Percentiles rank a stretch among this genome's conserved stretches.
Evolutionary conservation across 2,888 invertebrate genomes (phyloP).

Genomic region (Nysson spinosus): DNA sequence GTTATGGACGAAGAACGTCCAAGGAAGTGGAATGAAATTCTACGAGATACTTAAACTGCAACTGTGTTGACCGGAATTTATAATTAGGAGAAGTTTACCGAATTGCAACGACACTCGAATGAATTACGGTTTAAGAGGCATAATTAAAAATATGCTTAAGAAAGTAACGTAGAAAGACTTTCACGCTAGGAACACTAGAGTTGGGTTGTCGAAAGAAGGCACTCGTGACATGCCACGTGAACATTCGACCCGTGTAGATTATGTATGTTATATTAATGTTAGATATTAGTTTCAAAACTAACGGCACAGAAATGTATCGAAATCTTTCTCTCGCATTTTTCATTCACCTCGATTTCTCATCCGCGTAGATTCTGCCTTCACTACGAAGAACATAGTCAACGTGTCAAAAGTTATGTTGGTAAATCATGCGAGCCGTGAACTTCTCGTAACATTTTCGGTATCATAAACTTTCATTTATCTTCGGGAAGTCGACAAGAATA

Average conservation of each 20-base stretch:
- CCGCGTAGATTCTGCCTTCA: too few relatives aligned
- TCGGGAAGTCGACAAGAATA: not conserved
- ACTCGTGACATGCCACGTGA: too few relatives aligned
- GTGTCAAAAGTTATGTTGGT: not conserved
- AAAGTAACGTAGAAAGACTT: too few relatives aligned
- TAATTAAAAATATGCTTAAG: too few relatives aligned
- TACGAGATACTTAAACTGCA: conserved; percentile 17
- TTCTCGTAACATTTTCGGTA: conserved; percentile 4
- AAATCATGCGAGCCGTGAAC: not conserved
- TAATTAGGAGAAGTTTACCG: not conserved
- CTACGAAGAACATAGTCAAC: not conserved
- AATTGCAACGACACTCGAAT: not conserved
- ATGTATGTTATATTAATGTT: too few relatives aligned
- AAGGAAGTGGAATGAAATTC: conserved; percentile 14
- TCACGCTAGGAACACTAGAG: too few relatives aligned
- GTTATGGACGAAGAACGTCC: conserved; percentile 2
- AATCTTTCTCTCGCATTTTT: too few relatives aligned
- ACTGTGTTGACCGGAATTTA: conserved; percentile 16
- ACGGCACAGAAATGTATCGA: too few relatives aligned
- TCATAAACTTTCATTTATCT: conserved; percentile 11
- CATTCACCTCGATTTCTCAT: too few relatives aligned
- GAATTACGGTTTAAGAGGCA: not conserved
- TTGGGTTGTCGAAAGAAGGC: too few relatives aligned
- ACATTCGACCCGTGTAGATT: too few relatives aligned
- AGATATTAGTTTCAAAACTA: too few relatives aligned